Evolutionary conservation across 1,140 invertebrate species (phyloP).

Genomic region (Drosophila pseudoananassae): DNA sequence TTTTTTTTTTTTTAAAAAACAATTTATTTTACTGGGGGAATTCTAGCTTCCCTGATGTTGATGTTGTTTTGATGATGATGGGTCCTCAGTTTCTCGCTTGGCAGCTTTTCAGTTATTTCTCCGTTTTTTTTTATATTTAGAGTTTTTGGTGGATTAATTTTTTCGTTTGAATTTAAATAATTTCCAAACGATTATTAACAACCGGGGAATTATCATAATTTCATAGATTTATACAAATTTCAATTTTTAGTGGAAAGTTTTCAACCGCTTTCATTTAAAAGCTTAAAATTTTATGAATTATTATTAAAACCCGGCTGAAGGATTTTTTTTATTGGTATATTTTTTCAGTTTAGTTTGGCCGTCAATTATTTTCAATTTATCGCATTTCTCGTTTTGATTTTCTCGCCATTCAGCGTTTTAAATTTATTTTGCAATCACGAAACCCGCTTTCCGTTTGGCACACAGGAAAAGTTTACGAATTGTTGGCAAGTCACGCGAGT

Average conservation of each 20-base stretch:
- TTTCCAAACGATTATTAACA: conserved; percentile 47
- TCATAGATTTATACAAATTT: too few species aligned
- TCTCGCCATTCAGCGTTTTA: not conserved
- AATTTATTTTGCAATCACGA: conserved; percentile 2
- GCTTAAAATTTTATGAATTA: not conserved
- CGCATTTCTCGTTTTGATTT: not conserved
- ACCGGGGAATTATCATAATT: conserved; percentile 15
- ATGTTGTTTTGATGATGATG: conserved; percentile 30
- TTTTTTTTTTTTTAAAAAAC: not conserved
- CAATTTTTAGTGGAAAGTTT: conserved; percentile 41
- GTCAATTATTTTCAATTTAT: conserved; percentile 1
- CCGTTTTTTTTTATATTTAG: conserved; percentile 8
- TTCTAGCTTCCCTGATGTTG: conserved; percentile 33
- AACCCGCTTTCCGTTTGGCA: conserved; percentile 1
- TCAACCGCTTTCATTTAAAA: not conserved
- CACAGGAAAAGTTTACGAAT: conserved; percentile 48
- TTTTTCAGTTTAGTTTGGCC: not conserved
- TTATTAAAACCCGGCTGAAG: not conserved
- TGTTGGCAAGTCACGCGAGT: conserved; percentile 33
- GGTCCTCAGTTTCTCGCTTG: conserved; percentile 40
- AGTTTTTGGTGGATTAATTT: conserved; percentile 32
- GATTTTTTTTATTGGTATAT: not conserved
- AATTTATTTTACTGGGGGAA: conserved; percentile 17
- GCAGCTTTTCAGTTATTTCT: conserved; percentile 26
- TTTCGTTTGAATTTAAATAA: conserved; percentile 50